Percentiles rank a stretch among this genome's conserved stretches.
These are phyloP conservation scores for Mesitornis unicolor DNA, from an alignment of 2,113 vertebrate genomes.

Conservation along the genomic window DNA sequence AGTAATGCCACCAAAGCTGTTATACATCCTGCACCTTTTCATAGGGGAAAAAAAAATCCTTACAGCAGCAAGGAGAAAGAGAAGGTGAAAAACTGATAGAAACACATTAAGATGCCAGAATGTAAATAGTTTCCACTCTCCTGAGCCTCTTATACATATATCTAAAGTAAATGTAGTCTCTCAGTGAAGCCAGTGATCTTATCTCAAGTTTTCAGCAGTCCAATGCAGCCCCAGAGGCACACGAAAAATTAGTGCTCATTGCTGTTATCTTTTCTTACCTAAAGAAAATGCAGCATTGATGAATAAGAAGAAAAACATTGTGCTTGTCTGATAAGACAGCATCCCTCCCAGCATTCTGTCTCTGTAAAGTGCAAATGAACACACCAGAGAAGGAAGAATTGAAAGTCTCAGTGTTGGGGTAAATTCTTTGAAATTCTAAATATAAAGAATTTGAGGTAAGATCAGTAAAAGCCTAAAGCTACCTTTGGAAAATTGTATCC, in stretches of 20 bases:
- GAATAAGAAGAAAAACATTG: neutral
- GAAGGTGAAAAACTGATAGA: neutral
- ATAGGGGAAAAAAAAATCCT: neutral
- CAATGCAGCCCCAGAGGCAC: neutral
- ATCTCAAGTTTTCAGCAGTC: constrained; percentile 17
- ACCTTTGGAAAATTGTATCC: neutral
- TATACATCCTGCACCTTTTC: neutral
- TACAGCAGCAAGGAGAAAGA: neutral
- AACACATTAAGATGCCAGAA: neutral
- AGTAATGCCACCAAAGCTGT: neutral
- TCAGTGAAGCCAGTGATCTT: neutral
- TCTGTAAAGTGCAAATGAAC: constrained; percentile 14
- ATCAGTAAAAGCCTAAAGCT: neutral
- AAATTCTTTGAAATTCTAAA: neutral
- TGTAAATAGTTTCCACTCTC: constrained; percentile 17
- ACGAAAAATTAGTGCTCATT: constrained; percentile 10
- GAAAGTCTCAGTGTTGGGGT: neutral
- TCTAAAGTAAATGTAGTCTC: neutral
- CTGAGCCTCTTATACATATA: neutral
- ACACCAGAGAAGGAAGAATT: neutral
- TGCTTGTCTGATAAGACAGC: constrained; percentile 1
- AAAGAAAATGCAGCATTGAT: neutral
- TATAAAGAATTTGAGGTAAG: neutral
- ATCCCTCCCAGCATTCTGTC: neutral
- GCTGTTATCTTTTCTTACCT: constrained; percentile 20